Conservation (phyloP, 2,888 invertebrate species). For the Nomada fabriciana region DNA sequence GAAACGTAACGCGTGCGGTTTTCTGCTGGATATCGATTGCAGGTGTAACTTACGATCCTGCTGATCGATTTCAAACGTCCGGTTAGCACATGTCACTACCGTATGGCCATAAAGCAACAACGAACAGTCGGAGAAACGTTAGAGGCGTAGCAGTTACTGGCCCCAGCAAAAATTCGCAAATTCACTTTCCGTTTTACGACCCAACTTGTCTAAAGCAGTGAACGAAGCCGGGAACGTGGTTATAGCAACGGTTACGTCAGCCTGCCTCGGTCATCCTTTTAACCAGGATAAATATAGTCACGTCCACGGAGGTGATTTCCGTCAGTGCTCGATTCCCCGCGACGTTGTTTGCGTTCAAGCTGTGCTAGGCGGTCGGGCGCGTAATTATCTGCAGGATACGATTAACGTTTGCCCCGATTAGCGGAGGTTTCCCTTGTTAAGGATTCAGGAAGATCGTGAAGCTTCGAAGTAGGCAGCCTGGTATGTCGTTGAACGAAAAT, state of each 20-base stretch:
- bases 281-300: conserved; percentile 40
- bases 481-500: conserved; percentile 1
- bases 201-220: neutral
- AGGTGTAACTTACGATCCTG: conserved; percentile 58
- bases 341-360: conserved; percentile 2
- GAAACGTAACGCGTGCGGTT: conserved; percentile 56
- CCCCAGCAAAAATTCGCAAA: conserved; percentile 39
- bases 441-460: conserved; percentile 4
- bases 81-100: conserved; percentile 51
- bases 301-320: conserved; percentile 6
- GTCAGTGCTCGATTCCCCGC: neutral
- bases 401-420: conserved; percentile 26
- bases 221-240: neutral
- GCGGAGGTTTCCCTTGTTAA: conserved; percentile 8
- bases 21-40: conserved; percentile 56
- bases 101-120: conserved; percentile 4
- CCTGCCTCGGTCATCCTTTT: conserved; percentile 40
- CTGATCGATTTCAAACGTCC: conserved; percentile 65
- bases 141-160: conserved; percentile 26
- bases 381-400: conserved; percentile 14
- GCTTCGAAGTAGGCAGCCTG: neutral
- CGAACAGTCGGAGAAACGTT: neutral
- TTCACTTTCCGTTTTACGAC: conserved; percentile 66
- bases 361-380: neutral
- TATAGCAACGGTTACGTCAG: conserved; percentile 35